A percentile compares a stretch with the other conserved stretches of the same genome.
Evolutionary conservation across 2,888 invertebrate species (phyloP).

Genomic region (Eledona agricola): DNA sequence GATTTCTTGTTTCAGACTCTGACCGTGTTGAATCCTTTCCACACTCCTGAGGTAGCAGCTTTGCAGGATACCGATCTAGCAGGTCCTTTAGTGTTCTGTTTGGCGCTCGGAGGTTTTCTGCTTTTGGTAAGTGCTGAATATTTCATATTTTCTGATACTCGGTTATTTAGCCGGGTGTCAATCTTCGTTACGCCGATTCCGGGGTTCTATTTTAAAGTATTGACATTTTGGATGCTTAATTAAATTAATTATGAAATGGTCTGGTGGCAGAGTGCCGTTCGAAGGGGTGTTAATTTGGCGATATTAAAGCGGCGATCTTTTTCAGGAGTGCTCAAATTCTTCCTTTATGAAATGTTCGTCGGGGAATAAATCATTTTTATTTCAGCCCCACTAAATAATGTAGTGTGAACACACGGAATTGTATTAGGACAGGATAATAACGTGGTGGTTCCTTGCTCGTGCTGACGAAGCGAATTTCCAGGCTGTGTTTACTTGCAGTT

Average conservation of each 20-base stretch:
- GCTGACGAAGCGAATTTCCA: too few relatives aligned
- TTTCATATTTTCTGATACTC: too few relatives aligned
- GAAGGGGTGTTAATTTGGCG: constrained; percentile 8
- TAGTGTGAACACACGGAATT: constrained; percentile 21
- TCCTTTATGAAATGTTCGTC: constrained; percentile 22
- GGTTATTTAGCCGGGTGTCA: too few relatives aligned
- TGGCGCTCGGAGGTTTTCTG: constrained; percentile 73
- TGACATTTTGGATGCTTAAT: too few relatives aligned
- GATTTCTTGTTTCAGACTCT: constrained; percentile 64
- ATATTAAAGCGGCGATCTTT: constrained; percentile 18
- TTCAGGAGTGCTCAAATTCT: constrained; percentile 18
- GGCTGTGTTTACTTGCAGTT: too few relatives aligned
- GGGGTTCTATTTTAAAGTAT: too few relatives aligned
- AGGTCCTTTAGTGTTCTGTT: constrained; percentile 79
- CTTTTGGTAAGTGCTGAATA: constrained; percentile 61
- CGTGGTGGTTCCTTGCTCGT: too few relatives aligned
- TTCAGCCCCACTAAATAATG: constrained; percentile 20
- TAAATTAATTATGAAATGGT: constrained; percentile 2
- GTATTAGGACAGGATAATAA: constrained; percentile 8
- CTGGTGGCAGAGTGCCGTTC: constrained; percentile 1
- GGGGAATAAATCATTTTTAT: constrained; percentile 29
- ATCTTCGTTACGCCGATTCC: too few relatives aligned
- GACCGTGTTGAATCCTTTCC: constrained; percentile 76
- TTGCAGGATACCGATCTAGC: constrained; percentile 77
- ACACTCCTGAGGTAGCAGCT: constrained; percentile 67